Percentiles rank a stretch among this genome's conserved stretches.
These are phyloP conservation scores for Pachydiplax longipennis DNA, from an alignment of 2,888 invertebrate species.

Conservation along the genomic window DNA sequence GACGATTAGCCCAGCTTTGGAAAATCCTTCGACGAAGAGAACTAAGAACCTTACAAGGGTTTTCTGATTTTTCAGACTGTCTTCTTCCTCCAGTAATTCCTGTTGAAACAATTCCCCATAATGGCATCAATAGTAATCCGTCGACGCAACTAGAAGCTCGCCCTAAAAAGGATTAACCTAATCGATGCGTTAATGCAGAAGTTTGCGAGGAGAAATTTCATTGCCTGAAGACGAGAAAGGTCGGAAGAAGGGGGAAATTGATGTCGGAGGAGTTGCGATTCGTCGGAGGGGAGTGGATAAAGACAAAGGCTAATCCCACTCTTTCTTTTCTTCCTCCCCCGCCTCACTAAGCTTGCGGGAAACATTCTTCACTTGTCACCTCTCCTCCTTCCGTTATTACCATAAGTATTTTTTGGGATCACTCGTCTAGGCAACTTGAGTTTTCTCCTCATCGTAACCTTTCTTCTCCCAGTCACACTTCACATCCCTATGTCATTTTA, in stretches of 20 bases:
- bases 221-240: neutral
- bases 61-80: too few species aligned
- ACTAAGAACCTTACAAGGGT: too few species aligned
- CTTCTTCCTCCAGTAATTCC: too few species aligned
- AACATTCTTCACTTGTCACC: conserved; percentile 6
- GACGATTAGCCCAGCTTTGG: too few species aligned
- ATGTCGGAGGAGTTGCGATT: neutral
- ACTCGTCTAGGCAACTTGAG: neutral
- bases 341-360: neutral
- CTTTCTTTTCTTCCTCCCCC: neutral
- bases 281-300: neutral
- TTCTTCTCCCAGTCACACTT: neutral
- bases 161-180: too few species aligned
- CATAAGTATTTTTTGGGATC: neutral
- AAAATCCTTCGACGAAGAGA: too few species aligned
- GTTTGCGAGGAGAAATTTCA: too few species aligned
- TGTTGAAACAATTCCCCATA: too few species aligned
- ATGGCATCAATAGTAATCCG: too few species aligned
- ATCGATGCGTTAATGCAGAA: too few species aligned
- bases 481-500: neutral
- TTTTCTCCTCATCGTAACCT: neutral
- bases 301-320: neutral
- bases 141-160: too few species aligned
- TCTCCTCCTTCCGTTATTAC: neutral
- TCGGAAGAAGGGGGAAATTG: neutral